Evolutionary conservation across 2,113 vertebrate species (phyloP).

Genomic region (Pelecanus crispus): DNA sequence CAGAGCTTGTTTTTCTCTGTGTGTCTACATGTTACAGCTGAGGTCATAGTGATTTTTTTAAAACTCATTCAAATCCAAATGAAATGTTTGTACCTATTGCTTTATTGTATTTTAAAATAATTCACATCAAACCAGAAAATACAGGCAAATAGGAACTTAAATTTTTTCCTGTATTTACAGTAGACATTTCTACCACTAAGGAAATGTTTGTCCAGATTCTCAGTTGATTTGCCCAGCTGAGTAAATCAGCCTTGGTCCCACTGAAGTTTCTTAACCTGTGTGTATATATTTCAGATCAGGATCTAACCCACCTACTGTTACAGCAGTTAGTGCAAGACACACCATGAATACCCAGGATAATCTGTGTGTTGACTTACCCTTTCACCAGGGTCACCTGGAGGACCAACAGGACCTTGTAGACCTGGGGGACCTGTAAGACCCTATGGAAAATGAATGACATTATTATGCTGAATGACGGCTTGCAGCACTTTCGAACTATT

Average conservation of each 20-base stretch:
- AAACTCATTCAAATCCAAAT: background rate
- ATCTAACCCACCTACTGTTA: background rate
- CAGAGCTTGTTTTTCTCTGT: background rate
- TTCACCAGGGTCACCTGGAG: conserved; percentile 90
- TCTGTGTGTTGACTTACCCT: conserved; percentile 79
- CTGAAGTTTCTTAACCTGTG: background rate
- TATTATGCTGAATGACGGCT: background rate
- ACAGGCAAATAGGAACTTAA: background rate
- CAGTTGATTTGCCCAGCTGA: background rate
- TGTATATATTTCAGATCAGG: background rate
- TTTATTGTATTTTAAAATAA: background rate
- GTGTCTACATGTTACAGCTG: background rate
- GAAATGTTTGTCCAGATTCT: background rate
- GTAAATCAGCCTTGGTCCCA: background rate
- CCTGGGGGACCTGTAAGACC: conserved; percentile 92
- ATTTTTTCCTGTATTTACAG: background rate
- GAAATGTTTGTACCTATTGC: background rate
- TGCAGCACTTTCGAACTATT: background rate
- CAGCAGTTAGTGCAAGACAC: background rate
- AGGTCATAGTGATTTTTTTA: background rate
- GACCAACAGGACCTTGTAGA: conserved; percentile 87
- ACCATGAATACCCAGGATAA: background rate
- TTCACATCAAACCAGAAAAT: background rate
- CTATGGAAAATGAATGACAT: conserved; percentile 66
- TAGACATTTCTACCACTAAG: background rate